Evolutionary conservation across 2,888 invertebrate genomes (phyloP).

Genomic region (Germaria angustata): DNA sequence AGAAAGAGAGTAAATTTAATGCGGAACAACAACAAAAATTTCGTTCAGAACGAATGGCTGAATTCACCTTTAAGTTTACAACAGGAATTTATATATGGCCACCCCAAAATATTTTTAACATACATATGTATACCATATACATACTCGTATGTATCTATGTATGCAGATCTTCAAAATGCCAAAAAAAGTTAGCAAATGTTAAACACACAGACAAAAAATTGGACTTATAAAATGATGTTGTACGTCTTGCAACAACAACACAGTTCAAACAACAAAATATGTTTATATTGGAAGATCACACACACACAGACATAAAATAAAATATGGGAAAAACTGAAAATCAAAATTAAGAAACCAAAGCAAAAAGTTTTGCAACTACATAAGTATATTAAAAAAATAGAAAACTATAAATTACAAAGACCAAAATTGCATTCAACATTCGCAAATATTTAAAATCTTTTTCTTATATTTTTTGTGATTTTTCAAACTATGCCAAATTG

Average conservation of each 20-base stretch:
- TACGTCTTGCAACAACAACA: conserved; percentile 32
- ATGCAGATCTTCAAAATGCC: conserved; percentile 2
- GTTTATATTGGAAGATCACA: conserved; percentile 17
- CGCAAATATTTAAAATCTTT: conserved; percentile 21
- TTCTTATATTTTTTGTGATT: background rate
- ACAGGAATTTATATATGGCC: background rate
- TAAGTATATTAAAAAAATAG: conserved; percentile 46
- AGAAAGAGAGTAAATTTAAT: too few relatives aligned
- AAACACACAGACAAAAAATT: conserved; percentile 16
- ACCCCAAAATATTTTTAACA: background rate
- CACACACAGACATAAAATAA: background rate
- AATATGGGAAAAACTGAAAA: conserved; percentile 4
- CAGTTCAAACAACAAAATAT: conserved; percentile 46
- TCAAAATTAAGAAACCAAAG: background rate
- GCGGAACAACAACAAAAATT: too few relatives aligned
- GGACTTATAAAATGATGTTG: conserved; percentile 45
- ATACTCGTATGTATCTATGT: too few relatives aligned
- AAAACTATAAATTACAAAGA: conserved; percentile 28
- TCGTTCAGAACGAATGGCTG: too few relatives aligned
- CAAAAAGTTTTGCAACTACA: background rate
- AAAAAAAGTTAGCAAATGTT: conserved; percentile 52
- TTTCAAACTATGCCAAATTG: conserved; percentile 32
- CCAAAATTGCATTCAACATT: conserved; percentile 15
- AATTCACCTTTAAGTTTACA: too few relatives aligned
- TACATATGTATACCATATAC: too few relatives aligned